phyloP scores from a whole-genome alignment of 2,797 vertebrate species.

The Coendou prehensilis region DNA sequence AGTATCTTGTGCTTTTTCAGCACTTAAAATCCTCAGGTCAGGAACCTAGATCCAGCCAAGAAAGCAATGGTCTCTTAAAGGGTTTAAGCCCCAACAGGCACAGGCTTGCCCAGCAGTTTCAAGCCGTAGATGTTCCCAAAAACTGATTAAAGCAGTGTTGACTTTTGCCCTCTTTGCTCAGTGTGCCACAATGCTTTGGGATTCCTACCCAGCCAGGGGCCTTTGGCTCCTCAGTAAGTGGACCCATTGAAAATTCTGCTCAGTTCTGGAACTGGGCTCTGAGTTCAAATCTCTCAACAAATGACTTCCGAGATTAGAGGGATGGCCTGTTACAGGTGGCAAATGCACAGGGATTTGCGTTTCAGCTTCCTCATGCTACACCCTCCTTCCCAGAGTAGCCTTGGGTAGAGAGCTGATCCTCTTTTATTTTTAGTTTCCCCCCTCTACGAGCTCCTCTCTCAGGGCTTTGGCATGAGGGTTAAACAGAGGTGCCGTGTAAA shows the following conservation, averaged over 20 bases:
- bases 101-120: background rate
- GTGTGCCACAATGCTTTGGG: background rate
- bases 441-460: background rate
- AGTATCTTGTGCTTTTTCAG: background rate
- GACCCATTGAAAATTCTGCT: background rate
- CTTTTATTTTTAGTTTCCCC: background rate
- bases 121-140: background rate
- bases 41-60: conserved; percentile 6
- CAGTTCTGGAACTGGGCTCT: background rate
- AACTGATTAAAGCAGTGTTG: background rate
- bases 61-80: background rate
- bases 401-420: background rate
- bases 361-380: fast-evolving
- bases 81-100: background rate
- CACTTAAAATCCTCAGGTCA: background rate
- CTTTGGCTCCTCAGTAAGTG: background rate
- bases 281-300: conserved; percentile 28
- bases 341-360: background rate
- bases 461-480: background rate
- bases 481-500: background rate
- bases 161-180: background rate
- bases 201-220: background rate
- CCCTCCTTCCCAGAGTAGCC: background rate
- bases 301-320: background rate
- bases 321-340: too few relatives aligned